Evolutionary conservation across 2,797 vertebrate species (phyloP), one percentile per base, ranked within the genome.

Genomic region (Eptatretus atami): DNA sequence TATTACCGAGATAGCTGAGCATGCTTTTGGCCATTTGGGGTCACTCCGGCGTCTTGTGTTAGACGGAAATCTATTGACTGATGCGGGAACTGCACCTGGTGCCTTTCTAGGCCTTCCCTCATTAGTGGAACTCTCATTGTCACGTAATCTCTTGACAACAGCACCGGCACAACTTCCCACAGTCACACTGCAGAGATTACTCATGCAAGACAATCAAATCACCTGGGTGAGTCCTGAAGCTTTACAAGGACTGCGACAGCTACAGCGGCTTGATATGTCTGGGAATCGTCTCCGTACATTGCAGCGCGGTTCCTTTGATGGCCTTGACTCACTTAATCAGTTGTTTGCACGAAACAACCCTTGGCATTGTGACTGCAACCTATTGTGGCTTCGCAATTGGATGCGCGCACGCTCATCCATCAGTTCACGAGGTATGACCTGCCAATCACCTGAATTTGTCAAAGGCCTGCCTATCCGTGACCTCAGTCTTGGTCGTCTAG

Each of bases 311-410:
- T 79, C 90, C 65, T 99, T 99, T 66, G 86, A 99, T 69, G 87
- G 93, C 70, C 77, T 99, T 77, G 90, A 99, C 77, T 96, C 96
- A 72, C 86, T 99, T 70, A 98, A 87, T 64, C 93, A 99, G 57
- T 76, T 99, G 67, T 80, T 95, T 70, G 78, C 96, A 66, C 84
- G 93, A 67, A 99, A 83, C 81, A 99, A 99, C 72, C 93, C 90
- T 1, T 99, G 93, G 93, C 79, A 93, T 65, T 99, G 93, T 44
- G 87, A 79, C 53, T 99, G 93, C 77, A 81, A 80, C 71, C 93
- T 99, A 86, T 95, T 86, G 74, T 99, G 93, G 93, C 86, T 96
- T 13, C 83, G 88, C 1, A 87, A 99, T 72, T 99, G 93, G 93
- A 73, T 99, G 65, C 81, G 86, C 19, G 80, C 80, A 0, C 68